Evolutionary conservation across 1,140 invertebrate species (phyloP).

Genomic region (Drosophila kurseongensis): DNA sequence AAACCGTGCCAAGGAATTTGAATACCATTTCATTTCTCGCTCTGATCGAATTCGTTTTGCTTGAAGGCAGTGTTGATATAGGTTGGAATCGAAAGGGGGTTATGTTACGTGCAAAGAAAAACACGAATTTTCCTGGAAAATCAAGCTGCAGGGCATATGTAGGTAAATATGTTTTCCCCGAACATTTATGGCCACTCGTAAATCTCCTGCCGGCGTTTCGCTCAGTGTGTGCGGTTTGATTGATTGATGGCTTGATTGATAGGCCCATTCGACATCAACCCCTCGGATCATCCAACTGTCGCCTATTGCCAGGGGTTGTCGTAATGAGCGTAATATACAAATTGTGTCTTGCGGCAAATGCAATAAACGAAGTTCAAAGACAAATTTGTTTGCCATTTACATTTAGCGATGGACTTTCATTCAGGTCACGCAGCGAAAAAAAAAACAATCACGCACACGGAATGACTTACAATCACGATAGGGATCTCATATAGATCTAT

Average conservation of each 20-base stretch:
- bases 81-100: neutral
- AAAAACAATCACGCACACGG: too few species aligned
- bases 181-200: slow-evolving; percentile 10
- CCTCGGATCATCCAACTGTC: slow-evolving; percentile 52
- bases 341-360: slow-evolving; percentile 38
- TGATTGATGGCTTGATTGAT: slow-evolving; percentile 64
- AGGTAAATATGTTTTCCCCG: slow-evolving; percentile 7
- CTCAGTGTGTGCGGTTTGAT: slow-evolving; percentile 33
- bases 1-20: slow-evolving; percentile 8
- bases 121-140: neutral
- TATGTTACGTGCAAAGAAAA: neutral
- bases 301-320: slow-evolving; percentile 12
- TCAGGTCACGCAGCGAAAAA: neutral
- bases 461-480: too few species aligned
- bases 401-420: slow-evolving; percentile 1
- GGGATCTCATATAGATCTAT: too few species aligned
- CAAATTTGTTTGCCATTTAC: slow-evolving; percentile 48
- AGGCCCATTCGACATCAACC: slow-evolving; percentile 18
- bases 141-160: too few species aligned
- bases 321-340: slow-evolving; percentile 22
- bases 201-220: slow-evolving; percentile 21
- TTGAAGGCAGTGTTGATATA: neutral
- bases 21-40: slow-evolving; percentile 22
- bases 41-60: slow-evolving; percentile 18
- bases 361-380: slow-evolving; percentile 48